Evolutionary conservation across 2,888 invertebrate genomes (phyloP), one percentile per base, ranked within the genome.

Genomic region (Anarsia innoxiella): DNA sequence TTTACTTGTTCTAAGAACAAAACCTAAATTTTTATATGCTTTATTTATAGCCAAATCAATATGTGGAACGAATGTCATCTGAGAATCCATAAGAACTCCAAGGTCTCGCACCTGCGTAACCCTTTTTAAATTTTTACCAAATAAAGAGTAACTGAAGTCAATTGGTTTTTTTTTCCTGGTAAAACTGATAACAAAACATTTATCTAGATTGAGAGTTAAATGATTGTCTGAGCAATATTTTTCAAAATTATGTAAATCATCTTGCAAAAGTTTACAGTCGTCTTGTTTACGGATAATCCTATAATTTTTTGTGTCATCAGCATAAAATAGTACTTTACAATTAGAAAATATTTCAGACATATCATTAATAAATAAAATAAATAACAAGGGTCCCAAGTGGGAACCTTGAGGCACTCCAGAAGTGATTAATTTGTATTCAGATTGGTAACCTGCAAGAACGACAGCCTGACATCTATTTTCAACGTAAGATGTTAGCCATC

Each of bases 271-370:
- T 10, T 10, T n/a, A 31, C 37, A 37, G 11, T 26, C 37, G 6
- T 26, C 12, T 6, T 5, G 2, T 5, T 15, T 14, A 4, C 23
- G 25, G 15, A 37, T 25, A 11, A 31, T 14, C 9, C 23, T 37
- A 15, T 10, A 31, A 2, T 31, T 31, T 37, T 37, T 37, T n/a
- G 31, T 37, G 11, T 37, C 37, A 26, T 37, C 37, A n/a, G 31
- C 37, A 13, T 31, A 37, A 1, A 37, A 23, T 2, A 37, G 12
- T 11, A 16, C 10, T n/a, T 28, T 16, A 4, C 25, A 33, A 23
- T 23, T 13, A 6, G 1, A 4, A 9, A 33, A 14, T 14, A 5
- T 4, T 1, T 13, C 11, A 10, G 8, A 9, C n/a, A 33, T 10
- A 14, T 33, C 25, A 12, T 36, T 36, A 13, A 36, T 14, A 10